phyloP scores from a whole-genome alignment of 2,888 invertebrate genomes.

The Phengaris arion region DNA sequence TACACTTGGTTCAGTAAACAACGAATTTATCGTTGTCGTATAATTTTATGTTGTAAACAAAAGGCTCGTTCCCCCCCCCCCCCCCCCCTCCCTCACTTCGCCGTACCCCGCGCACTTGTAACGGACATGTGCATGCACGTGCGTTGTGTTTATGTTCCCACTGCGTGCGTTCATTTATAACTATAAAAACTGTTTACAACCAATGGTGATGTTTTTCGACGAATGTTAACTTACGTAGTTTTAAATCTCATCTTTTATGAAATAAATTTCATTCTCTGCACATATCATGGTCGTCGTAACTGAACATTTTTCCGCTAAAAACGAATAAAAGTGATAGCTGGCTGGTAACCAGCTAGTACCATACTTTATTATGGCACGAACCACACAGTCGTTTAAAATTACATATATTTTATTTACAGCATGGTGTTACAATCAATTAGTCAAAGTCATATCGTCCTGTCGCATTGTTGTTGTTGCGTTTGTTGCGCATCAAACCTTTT shows the following conservation, averaged over 20 bases:
- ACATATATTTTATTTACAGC: conserved; percentile 32
- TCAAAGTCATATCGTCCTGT: conserved; percentile 59
- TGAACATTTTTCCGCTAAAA: background rate
- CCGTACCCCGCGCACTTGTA: conserved; percentile 64
- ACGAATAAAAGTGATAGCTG: background rate
- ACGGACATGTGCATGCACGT: conserved; percentile 66
- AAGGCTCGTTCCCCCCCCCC: conserved; percentile 60
- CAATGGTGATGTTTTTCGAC: conserved; percentile 33
- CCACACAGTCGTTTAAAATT: background rate
- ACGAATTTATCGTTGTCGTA: conserved; percentile 77
- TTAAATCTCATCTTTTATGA: background rate
- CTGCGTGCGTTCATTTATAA: conserved; percentile 52
- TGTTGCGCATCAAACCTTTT: conserved; percentile 44
- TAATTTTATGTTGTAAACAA: conserved; percentile 79
- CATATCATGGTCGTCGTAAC: background rate
- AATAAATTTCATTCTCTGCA: background rate
- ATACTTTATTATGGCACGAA: conserved; percentile 2
- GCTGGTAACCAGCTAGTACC: background rate
- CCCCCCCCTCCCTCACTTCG: conserved; percentile 42
- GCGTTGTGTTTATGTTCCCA: conserved; percentile 67
- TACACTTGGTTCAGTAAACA: conserved; percentile 71
- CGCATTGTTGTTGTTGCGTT: conserved; percentile 59
- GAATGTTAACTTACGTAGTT: background rate
- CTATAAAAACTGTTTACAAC: background rate
- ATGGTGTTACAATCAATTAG: conserved; percentile 72